phyloP scores from a whole-genome alignment of 2,113 vertebrate genomes.

The Theropithecus gelada region DNA sequence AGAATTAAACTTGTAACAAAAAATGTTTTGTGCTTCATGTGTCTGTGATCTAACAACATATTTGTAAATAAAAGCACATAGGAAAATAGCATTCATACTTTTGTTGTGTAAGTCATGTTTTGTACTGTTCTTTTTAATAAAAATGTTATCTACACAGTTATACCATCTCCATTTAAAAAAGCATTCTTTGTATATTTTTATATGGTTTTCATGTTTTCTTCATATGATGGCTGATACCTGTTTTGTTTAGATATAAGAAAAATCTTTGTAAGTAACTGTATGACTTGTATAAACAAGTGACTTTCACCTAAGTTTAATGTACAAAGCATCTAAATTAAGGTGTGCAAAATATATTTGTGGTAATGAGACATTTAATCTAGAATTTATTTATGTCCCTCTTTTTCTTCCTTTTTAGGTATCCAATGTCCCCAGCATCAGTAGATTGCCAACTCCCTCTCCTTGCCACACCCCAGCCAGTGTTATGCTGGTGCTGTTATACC shows the following conservation, averaged over 20 bases:
- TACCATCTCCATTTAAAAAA: slow-evolving; percentile 19
- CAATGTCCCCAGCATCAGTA: slow-evolving; percentile 85
- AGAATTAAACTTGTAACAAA: slow-evolving; percentile 11
- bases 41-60: not conserved
- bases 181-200: not conserved
- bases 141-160: not conserved
- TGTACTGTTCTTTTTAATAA: slow-evolving; percentile 5
- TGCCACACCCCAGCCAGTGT: slow-evolving; percentile 77
- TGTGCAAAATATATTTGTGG: not conserved
- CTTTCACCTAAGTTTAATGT: slow-evolving; percentile 48
- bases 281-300: not conserved
- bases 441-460: slow-evolving; percentile 83
- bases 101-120: not conserved
- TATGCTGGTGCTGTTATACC: slow-evolving; percentile 81
- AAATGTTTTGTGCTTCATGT: not conserved
- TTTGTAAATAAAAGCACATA: slow-evolving; percentile 37
- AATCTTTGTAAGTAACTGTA: not conserved
- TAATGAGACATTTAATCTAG: slow-evolving; percentile 40
- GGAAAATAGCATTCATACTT: slow-evolving; percentile 14
- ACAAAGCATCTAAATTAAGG: slow-evolving; percentile 26
- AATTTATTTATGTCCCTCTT: slow-evolving; percentile 75
- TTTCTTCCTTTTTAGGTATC: slow-evolving; percentile 79
- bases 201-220: slow-evolving; percentile 18
- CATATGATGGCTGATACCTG: not conserved
- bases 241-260: slow-evolving; percentile 49